Evolutionary conservation across 2,113 vertebrate species (phyloP).

Genomic region (Myodes glareolus): DNA sequence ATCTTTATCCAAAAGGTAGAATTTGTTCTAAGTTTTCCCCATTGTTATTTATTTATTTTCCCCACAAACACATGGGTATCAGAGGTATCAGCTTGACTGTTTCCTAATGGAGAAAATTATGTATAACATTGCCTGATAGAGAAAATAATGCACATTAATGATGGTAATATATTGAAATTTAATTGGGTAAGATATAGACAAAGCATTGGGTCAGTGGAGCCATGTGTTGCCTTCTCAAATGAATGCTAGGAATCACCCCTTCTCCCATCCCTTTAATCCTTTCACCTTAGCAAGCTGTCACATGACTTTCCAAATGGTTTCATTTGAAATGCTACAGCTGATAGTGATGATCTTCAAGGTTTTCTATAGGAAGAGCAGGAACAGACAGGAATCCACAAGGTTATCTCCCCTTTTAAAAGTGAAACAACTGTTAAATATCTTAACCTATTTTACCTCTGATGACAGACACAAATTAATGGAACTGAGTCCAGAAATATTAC

Average conservation of each 20-base stretch:
- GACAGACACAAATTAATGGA: not conserved
- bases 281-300: not conserved
- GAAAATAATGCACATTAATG: not conserved
- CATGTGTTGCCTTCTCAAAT: too few relatives aligned
- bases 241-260: too few relatives aligned
- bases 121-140: fast-evolving
- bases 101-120: not conserved
- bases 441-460: not conserved
- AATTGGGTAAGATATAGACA: not conserved
- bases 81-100: not conserved
- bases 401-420: not conserved
- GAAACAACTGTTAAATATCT: not conserved
- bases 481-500: not conserved
- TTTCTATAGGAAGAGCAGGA: not conserved
- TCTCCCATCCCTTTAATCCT: too few relatives aligned
- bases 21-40: not conserved
- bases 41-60: not conserved
- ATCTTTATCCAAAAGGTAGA: not conserved
- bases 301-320: not conserved
- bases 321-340: not conserved
- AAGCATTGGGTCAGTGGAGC: not conserved
- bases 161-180: not conserved
- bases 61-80: too few relatives aligned
- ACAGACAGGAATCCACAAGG: not conserved
- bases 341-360: not conserved